phyloP scores from a whole-genome alignment of 2,113 vertebrate genomes.

The Hydropotes inermis region DNA sequence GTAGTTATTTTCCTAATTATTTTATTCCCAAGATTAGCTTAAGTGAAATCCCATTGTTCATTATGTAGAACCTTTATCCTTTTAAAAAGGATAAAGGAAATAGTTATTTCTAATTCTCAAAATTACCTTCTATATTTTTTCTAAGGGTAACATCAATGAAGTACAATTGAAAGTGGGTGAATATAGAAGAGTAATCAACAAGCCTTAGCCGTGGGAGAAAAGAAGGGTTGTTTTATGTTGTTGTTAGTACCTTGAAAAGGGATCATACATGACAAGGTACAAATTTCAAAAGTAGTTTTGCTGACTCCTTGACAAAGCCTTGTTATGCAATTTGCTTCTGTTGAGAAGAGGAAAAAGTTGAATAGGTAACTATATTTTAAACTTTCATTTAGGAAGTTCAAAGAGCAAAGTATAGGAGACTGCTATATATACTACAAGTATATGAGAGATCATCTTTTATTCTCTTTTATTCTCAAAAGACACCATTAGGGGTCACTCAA shows the following conservation, averaged over 20 bases:
- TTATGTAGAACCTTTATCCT: conserved; percentile 18
- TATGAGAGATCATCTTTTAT: background rate
- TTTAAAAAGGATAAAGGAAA: background rate
- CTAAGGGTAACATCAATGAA: background rate
- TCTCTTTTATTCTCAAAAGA: background rate
- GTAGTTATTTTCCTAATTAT: background rate
- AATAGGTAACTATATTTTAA: background rate
- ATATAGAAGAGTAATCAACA: background rate
- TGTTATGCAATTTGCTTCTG: background rate
- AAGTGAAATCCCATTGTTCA: background rate
- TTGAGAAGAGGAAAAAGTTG: background rate
- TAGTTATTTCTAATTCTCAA: conserved; percentile 16
- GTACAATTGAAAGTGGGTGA: conserved; percentile 41
- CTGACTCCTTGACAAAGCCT: background rate
- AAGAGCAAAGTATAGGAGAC: background rate
- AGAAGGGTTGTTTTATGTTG: background rate
- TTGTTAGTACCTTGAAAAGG: background rate
- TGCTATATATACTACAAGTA: background rate
- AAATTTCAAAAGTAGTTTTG: background rate
- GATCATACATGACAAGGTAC: background rate
- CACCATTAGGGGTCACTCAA: background rate
- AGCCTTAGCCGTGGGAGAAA: background rate
- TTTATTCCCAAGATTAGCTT: background rate
- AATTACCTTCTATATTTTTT: background rate
- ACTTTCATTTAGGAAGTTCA: background rate